A percentile compares a stretch with the other conserved stretches of the same genome.
phyloP scores from a whole-genome alignment of 2,888 invertebrate genomes.

The Ormyrus nitidulus region DNA sequence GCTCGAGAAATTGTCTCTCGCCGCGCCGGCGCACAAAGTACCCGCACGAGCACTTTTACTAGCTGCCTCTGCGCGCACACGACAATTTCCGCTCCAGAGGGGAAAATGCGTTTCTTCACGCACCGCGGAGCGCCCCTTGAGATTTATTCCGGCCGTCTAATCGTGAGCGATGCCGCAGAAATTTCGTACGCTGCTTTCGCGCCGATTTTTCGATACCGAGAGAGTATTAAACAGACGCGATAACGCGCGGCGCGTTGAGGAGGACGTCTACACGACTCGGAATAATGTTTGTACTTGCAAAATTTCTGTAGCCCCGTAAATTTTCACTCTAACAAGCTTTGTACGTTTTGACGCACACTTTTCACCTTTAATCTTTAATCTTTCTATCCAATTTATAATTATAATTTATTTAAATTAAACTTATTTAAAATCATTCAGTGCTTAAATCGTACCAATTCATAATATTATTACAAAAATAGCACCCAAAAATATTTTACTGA shows the following conservation, averaged over 20 bases:
- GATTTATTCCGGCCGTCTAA: conserved; percentile 39
- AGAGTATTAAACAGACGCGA: not conserved
- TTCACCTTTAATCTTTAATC: conserved; percentile 33
- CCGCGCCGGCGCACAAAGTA: not conserved
- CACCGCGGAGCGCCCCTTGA: not conserved
- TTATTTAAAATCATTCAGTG: too few species aligned
- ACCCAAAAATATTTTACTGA: too few species aligned
- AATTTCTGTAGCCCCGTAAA: conserved; percentile 43
- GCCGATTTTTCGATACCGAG: conserved; percentile 23
- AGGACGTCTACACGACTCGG: not conserved
- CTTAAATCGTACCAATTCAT: too few species aligned
- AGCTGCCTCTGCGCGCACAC: too few species aligned
- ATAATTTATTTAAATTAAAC: too few species aligned
- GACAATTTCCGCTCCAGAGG: too few species aligned
- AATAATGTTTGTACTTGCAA: conserved; percentile 35
- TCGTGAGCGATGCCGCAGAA: conserved; percentile 29
- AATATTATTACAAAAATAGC: too few species aligned
- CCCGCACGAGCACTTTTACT: too few species aligned
- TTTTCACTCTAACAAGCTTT: conserved; percentile 21
- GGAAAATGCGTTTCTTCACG: not conserved
- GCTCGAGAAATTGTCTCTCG: conserved; percentile 61
- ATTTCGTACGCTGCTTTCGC: not conserved
- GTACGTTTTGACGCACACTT: conserved; percentile 32
- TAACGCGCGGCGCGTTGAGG: not conserved
- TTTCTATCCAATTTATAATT: not conserved